These are phyloP conservation scores for Rafetus swinhoei DNA, from an alignment of 2,113 vertebrate species.

Conservation along the genomic window DNA sequence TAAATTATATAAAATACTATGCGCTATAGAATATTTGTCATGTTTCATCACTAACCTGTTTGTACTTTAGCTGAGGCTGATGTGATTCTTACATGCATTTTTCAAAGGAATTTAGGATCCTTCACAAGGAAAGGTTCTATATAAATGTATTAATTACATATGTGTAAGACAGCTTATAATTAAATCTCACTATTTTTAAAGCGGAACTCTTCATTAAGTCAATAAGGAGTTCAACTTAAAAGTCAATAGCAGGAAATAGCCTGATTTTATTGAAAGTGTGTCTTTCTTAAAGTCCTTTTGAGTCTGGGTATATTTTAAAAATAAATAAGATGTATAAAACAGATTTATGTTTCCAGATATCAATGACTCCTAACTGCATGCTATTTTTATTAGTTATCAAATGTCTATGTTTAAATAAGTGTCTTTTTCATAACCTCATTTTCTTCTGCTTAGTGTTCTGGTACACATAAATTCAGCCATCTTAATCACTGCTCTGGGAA, in stretches of 20 bases:
- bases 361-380: neutral
- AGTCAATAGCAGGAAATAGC: neutral
- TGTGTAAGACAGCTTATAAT: neutral
- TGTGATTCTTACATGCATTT: neutral
- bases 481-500: neutral
- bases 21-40: accelerated
- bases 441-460: neutral
- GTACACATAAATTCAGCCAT: neutral
- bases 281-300: neutral
- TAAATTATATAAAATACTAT: accelerated
- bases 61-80: neutral
- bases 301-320: neutral
- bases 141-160: neutral
- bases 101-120: neutral
- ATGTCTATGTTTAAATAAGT: neutral
- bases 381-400: neutral
- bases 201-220: neutral
- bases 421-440: neutral
- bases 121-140: neutral
- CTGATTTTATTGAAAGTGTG: neutral
- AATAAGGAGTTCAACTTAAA: neutral
- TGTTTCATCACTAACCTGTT: neutral
- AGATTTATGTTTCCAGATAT: neutral
- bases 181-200: neutral
- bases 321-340: neutral